Evolutionary conservation across 2,888 invertebrate species (phyloP).

Genomic region (Camptogramma bilineatum): DNA sequence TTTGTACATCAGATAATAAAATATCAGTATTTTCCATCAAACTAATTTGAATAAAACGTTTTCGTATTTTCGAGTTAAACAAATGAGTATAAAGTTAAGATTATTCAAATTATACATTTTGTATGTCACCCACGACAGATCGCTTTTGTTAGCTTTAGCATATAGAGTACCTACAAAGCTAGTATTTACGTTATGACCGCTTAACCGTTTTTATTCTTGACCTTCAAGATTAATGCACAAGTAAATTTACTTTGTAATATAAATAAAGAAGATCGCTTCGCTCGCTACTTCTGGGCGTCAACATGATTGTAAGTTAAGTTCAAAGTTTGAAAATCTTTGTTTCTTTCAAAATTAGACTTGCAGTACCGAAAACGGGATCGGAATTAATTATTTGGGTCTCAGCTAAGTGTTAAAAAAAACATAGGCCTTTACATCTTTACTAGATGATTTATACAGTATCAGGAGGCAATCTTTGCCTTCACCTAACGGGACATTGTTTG

Average conservation of each 20-base stretch:
- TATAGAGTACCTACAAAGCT: conserved; percentile 5
- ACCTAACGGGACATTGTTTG: no score
- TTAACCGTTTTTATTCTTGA: conserved; percentile 25
- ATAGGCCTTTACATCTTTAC: no score
- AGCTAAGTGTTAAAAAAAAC: no score
- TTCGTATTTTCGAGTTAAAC: not conserved
- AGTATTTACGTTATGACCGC: not conserved
- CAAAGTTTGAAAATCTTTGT: no score
- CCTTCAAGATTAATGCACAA: conserved; percentile 37
- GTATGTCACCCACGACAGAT: conserved; percentile 32
- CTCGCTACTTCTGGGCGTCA: not conserved
- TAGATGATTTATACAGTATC: no score
- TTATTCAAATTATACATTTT: conserved; percentile 22
- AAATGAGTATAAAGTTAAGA: not conserved
- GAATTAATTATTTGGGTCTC: no score
- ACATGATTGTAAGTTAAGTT: not conserved
- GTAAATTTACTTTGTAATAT: conserved; percentile 28
- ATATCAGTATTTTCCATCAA: not conserved
- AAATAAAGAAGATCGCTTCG: conserved; percentile 17
- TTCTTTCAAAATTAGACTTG: no score
- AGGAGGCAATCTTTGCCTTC: no score
- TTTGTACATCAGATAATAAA: not conserved
- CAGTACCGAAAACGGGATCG: no score
- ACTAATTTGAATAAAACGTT: conserved; percentile 1
- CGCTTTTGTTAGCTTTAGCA: conserved; percentile 27